Base-by-base conservation (phyloP, 2,888 invertebrate genomes). In the Macrophya alboannulata region DNA sequence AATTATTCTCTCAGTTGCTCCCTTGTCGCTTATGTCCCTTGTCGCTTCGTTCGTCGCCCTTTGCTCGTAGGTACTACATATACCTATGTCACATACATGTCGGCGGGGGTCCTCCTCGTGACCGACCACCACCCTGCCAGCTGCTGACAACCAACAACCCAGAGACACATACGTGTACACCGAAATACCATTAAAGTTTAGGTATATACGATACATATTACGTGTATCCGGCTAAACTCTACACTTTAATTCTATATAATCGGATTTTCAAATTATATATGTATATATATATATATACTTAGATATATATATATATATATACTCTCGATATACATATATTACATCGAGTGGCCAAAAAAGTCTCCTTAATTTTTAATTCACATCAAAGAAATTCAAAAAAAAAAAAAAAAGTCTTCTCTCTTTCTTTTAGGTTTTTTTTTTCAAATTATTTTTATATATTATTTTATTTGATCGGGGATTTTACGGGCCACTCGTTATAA, bases 1-100 rank as follows among this genome's bases (percentile, higher is more conserved):
- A 83, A 83, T 83, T 83, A 83, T 83, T 83, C 83, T 71, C 81
- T 71, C 68, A 83, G 81, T 83, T 83, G 83, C 71, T 83, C 83
- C 83, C 83, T 68, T 83, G 83, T 83, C 83, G 65, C 83, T 83
- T 37, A 45, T 12, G 81, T 81, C 62, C 62, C 79, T 81, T 43
- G 59, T 81, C 62, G 43, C 17, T 43, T 81, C 62, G 43, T 31
- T 43, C 62, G 43, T 81, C 59, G 62, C 62, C 21, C 62, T 37
- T 40, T 31, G 40, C 37, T 79, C 37, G 48, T 40, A n/a, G n/a
- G n/a, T n/a, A n/a, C n/a, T n/a, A n/a, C n/a, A n/a, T n/a, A n/a
- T n/a, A 74, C 77, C 43, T 77, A 77, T 55, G 77, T 59, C 59
- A 21, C 81, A 81, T 43, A n/a, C n/a, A 62, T 62, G 81, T 59